Base-by-base conservation (phyloP, 2,797 vertebrate species). In the Darevskia nairensis region DNA sequence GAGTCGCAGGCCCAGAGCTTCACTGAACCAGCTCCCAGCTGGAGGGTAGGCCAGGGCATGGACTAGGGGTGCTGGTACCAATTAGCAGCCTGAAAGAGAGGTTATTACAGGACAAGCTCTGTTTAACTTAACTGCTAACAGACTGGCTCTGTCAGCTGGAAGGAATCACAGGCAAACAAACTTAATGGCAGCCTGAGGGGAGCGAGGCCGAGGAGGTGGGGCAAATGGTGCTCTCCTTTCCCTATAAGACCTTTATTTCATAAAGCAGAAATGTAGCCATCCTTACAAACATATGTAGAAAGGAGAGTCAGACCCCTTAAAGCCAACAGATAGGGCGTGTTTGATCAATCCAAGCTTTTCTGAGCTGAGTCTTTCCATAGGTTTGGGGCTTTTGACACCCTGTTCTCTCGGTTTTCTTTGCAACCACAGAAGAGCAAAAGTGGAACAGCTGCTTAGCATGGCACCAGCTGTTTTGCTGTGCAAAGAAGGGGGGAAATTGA, bases 51-150 rank as follows among this genome's bases (percentile, higher is more conserved):
- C 91, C 87, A 61, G 92, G 90, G 87, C 90, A 92, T 88, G 82
- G 89, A 86, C 85, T 90, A 84, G 72, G 35, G 90, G 93, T 95
- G 91, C 94, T 95, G 95, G 95, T 95, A 94, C 94, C 90, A 95
- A 95, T 95, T 95, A 95, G 91, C 91, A 92, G 93, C 82, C 88
- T 87, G 90, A 89, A 86, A 68, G 0, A 59, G 92, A 86, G 95
- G 95, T 96, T 96, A 96, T 96, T 95, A 96, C 95, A 95, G 95
- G 95, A 96, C 94, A 95, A 94, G 93, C 90, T 96, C 94, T 90
- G 94, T 94, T 95, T 94, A 91, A 94, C 94, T 95, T 95, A 95
- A 95, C 94, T 93, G 93, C 94, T 94, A 94, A 95, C 95, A 96
- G 95, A 92, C 93, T 89, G 88, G 79, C 91, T 93, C 92, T 94